Percentiles rank a stretch among this genome's conserved stretches.
Evolutionary conservation across 2,113 vertebrate species (phyloP).

Genomic region (human): GRCh38 chr17:63042501-63043000

Average conservation of each 20-base stretch:
- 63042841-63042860: slow-evolving; percentile 7
- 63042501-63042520: slow-evolving; percentile 77
- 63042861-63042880: slow-evolving; percentile 37
- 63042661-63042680: not conserved
- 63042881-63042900: slow-evolving; percentile 6
- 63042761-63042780: not conserved
- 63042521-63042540: slow-evolving; percentile 70
- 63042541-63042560: slow-evolving; percentile 66
- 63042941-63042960: slow-evolving; percentile 52
- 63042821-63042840: not conserved
- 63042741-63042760: slow-evolving; percentile 53
- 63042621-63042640: slow-evolving; percentile 67
- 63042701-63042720: slow-evolving; percentile 40
- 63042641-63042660: not conserved
- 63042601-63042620: slow-evolving; percentile 60
- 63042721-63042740: slow-evolving; percentile 42
- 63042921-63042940: not conserved
- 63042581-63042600: slow-evolving; percentile 63
- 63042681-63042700: slow-evolving; percentile 31
- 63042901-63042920: slow-evolving; percentile 4
- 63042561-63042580: slow-evolving; percentile 61
- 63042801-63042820: slow-evolving; percentile 19
- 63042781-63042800: slow-evolving; percentile 26
- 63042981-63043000: not conserved
- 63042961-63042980: not conserved